A percentile compares a stretch with the other conserved stretches of the same genome.
Conservation (phyloP, 2,797 vertebrate genomes). For the Hoplostethus mediterraneus region DNA sequence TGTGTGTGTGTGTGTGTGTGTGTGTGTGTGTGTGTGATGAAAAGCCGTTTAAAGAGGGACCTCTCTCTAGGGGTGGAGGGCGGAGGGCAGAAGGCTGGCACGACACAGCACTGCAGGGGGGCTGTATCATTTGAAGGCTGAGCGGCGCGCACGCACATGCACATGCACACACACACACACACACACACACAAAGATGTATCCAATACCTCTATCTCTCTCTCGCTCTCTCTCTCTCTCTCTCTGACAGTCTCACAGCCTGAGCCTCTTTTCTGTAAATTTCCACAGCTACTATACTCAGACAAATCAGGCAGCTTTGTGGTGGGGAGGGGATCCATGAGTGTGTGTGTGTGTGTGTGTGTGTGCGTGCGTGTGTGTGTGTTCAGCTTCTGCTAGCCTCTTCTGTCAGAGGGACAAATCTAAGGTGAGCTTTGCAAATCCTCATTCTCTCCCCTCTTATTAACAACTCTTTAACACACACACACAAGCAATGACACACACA, state of each 20-base stretch:
- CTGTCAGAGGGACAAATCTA: too few species aligned
- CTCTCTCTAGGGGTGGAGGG: conserved; percentile 36
- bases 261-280: conserved; percentile 35
- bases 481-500: conserved; percentile 14
- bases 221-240: too few species aligned
- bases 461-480: conserved; percentile 41
- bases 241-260: not conserved
- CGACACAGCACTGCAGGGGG: conserved; percentile 30
- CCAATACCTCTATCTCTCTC: conserved; percentile 1
- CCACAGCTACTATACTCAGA: conserved; percentile 16
- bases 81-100: conserved; percentile 42
- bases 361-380: conserved; percentile 29
- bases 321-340: not conserved
- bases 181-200: conserved; percentile 4
- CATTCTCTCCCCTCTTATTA: conserved; percentile 23
- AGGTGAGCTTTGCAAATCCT: too few species aligned
- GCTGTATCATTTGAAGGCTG: conserved; percentile 40
- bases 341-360: conserved; percentile 31
- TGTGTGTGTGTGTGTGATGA: conserved; percentile 24
- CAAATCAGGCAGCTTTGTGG: conserved; percentile 5
- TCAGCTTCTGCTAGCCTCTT: too few species aligned
- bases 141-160: not conserved
- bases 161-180: not conserved
- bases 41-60: conserved; percentile 48
- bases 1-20: conserved; percentile 10